Evolutionary conservation across 2,888 invertebrate species (phyloP).

Genomic region (Amphipyra berbera): DNA sequence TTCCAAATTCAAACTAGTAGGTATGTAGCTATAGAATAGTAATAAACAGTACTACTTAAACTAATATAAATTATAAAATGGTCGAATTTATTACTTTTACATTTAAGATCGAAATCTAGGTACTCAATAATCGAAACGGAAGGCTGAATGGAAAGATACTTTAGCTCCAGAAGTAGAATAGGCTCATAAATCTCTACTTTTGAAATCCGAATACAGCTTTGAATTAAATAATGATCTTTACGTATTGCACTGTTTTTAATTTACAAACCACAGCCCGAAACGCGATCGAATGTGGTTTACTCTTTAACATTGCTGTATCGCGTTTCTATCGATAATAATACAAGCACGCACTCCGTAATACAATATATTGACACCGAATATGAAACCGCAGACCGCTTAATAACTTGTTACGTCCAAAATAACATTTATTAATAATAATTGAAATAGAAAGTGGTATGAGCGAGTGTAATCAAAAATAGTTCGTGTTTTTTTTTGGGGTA

Average conservation of each 20-base stretch:
- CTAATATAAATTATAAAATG: neutral
- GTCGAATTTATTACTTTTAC: neutral
- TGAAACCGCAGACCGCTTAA: conserved; percentile 54
- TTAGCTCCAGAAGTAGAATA: conserved; percentile 7
- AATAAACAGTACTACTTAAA: neutral
- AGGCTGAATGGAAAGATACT: conserved; percentile 12
- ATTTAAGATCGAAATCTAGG: conserved; percentile 1
- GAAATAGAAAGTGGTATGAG: conserved; percentile 43
- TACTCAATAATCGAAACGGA: neutral
- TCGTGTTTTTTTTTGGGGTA: neutral
- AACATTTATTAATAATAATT: conserved; percentile 5
- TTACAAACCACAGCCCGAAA: conserved; percentile 33
- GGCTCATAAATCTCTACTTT: conserved; percentile 10
- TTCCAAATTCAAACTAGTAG: neutral
- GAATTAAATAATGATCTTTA: conserved; percentile 4
- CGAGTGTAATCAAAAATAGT: conserved; percentile 21
- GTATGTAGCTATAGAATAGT: neutral
- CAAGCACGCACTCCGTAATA: conserved; percentile 35
- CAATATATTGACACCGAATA: conserved; percentile 53
- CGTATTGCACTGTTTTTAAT: conserved; percentile 31
- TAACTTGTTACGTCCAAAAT: conserved; percentile 41
- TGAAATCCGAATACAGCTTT: conserved; percentile 20
- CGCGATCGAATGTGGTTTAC: conserved; percentile 40
- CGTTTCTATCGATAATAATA: conserved; percentile 50
- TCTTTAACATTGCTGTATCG: conserved; percentile 50